Evolutionary conservation across 2,797 vertebrate species (phyloP), one percentile per base, ranked within the genome.

Genomic region (Rhynchotus rufescens): DNA sequence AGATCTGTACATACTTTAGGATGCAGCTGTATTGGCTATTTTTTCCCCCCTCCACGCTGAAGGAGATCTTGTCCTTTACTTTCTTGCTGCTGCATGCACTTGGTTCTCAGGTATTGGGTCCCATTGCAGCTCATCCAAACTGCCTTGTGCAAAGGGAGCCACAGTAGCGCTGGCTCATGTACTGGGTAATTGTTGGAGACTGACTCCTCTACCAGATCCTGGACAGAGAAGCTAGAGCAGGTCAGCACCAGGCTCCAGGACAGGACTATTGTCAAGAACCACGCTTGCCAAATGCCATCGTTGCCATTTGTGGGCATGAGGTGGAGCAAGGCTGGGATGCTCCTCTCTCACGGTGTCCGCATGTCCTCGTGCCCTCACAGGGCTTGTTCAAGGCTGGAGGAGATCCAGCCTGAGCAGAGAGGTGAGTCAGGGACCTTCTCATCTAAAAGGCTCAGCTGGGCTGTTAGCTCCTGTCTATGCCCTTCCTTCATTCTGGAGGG

Each of bases 281-380:
- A 54, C 36, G 54, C 40, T 83, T 40, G 44, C 7, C 0, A 1
- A 74, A 30, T 59, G 42, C 36, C 0, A 0, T 9, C 1, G 1
- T 9, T 68, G 32, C 12, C 20, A n/a, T 21, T 6, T 38, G 34
- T 7, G 15, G 7, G 13, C 2, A 0, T 36, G 62, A 64, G 25
- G 25, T 51, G 28, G 12, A 28, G 2, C 51, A 40, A n/a, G 21
- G 15, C 32, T 75, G 42, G 20, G 21, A 59, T 84, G 9, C 12
- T 59, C 32, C 62, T 14, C 25, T 84, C 42, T 40, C 80, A 15
- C 32, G 22, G 25, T 40, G 51, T 34, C 52, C 2, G 1, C 21
- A 10, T 9, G 20, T 21, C 57, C 30, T 82, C 15, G 4, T 47
- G 23, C 4, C 9, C 15, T 32, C 22, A 10, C 14, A 66, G 72